Conservation (phyloP, 2,797 vertebrate species). For the Lindbergichthys nudifrons region DNA sequence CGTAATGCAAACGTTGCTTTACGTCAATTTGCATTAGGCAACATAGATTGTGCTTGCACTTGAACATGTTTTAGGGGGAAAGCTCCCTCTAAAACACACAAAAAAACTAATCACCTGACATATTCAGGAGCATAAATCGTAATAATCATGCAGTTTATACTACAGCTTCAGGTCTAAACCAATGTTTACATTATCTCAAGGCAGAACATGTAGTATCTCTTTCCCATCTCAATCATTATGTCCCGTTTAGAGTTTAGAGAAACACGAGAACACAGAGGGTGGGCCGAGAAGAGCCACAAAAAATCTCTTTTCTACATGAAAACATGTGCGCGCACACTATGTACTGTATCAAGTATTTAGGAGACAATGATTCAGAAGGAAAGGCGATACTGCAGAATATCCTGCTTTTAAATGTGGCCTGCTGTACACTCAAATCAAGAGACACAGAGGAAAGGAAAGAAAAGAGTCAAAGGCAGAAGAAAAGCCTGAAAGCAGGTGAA, state of each 20-base stretch:
- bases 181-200: constrained; percentile 69
- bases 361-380: constrained; percentile 70
- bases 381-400: constrained; percentile 68
- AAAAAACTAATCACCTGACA: constrained; percentile 51
- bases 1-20: constrained; percentile 33
- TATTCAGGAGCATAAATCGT: constrained; percentile 63
- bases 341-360: constrained; percentile 45
- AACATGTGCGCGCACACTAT: constrained; percentile 29
- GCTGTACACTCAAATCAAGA: constrained; percentile 53
- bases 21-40: constrained; percentile 13
- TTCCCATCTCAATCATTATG: constrained; percentile 76
- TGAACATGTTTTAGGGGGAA: constrained; percentile 34
- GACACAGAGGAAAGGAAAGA: constrained; percentile 40
- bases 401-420: constrained; percentile 61
- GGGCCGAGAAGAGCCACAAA: constrained; percentile 57
- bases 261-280: constrained; percentile 53
- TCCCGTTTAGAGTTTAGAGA: constrained; percentile 62
- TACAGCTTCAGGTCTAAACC: constrained; percentile 50
- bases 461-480: constrained; percentile 32
- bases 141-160: constrained; percentile 68
- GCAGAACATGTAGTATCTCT: constrained; percentile 73
- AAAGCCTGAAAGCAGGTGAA: constrained; percentile 59
- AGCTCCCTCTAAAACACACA: constrained; percentile 42
- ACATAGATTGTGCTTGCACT: constrained; percentile 24
- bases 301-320: constrained; percentile 43